Evolutionary conservation across 2,797 vertebrate species (phyloP).

Genomic region (Psittacula derbiana): DNA sequence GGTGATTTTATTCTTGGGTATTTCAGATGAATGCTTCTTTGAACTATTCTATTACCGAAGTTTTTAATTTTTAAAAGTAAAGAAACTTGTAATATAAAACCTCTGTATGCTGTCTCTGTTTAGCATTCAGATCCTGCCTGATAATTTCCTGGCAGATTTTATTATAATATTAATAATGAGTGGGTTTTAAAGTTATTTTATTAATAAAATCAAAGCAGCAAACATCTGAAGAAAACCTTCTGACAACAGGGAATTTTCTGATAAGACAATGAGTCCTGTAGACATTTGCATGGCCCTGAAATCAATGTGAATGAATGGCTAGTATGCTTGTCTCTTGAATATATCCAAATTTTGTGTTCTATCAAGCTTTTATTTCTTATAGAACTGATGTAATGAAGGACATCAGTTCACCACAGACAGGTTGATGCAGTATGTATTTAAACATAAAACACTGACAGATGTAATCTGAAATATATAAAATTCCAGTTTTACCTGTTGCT

Average conservation of each 20-base stretch:
- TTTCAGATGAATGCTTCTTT: conserved; percentile 1
- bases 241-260: neutral
- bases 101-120: neutral
- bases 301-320: neutral
- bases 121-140: neutral
- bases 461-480: neutral
- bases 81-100: neutral
- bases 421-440: neutral
- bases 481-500: neutral
- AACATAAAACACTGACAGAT: neutral
- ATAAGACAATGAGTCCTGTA: neutral
- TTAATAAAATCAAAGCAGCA: neutral
- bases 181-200: neutral
- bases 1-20: neutral
- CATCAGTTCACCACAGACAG: neutral
- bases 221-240: neutral
- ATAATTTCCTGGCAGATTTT: neutral
- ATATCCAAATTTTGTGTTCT: neutral
- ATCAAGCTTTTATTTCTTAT: neutral
- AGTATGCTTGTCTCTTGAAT: neutral
- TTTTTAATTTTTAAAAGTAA: conserved; percentile 3
- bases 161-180: neutral
- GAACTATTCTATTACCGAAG: neutral
- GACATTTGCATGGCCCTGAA: neutral
- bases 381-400: neutral